phyloP scores from a whole-genome alignment of 2,797 vertebrate genomes.

The Acanthurus leucopareius region DNA sequence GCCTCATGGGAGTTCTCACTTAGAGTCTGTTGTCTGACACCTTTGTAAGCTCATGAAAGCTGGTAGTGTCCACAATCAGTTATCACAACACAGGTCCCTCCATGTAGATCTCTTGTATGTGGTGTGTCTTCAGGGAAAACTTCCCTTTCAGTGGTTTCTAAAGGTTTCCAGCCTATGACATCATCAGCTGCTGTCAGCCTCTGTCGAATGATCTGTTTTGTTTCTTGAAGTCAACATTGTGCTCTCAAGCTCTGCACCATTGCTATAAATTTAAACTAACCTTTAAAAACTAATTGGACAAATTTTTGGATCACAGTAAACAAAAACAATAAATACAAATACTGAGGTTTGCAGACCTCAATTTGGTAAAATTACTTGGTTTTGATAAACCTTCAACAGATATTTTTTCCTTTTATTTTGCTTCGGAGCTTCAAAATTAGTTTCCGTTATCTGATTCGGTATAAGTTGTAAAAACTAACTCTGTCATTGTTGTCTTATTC shows the following conservation, averaged over 20 bases:
- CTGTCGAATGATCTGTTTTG: not conserved
- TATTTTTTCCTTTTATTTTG: too few species aligned
- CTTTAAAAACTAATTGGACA: too few species aligned
- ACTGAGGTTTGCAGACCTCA: too few species aligned
- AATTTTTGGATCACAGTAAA: too few species aligned
- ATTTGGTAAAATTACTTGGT: too few species aligned
- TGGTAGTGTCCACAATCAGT: not conserved
- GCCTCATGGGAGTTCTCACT: not conserved
- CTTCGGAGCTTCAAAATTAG: not conserved
- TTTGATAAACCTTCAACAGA: too few species aligned
- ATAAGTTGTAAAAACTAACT: not conserved
- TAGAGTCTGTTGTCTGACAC: conserved; percentile 14
- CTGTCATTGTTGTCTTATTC: conserved; percentile 24
- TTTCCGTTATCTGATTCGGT: not conserved
- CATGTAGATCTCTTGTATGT: not conserved
- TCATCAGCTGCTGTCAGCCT: not conserved
- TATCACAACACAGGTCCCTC: not conserved
- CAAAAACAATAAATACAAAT: too few species aligned
- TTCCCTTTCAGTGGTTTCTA: not conserved
- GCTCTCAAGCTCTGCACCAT: not conserved
- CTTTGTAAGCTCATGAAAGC: conserved; percentile 7
- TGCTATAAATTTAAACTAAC: not conserved
- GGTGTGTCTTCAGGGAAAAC: not conserved
- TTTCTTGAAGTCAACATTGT: not conserved
- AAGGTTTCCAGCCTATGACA: not conserved